A percentile compares a stretch with the other conserved stretches of the same genome.
Conservation (phyloP, 2,888 invertebrate species). For the Dicyrtoma fusca region DNA sequence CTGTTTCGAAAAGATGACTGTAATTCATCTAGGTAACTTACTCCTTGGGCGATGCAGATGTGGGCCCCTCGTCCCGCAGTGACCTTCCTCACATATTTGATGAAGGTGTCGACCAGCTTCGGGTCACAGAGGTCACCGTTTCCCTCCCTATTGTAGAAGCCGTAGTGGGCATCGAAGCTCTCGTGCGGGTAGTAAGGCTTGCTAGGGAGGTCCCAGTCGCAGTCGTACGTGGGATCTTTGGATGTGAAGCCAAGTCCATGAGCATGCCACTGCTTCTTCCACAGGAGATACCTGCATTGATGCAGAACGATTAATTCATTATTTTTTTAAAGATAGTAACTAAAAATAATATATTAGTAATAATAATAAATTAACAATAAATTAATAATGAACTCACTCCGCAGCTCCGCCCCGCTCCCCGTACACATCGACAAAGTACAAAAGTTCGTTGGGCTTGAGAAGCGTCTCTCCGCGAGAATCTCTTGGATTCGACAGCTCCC, state of each 20-base stretch:
- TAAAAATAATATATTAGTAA: neutral
- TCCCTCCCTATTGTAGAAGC: slow-evolving; percentile 64
- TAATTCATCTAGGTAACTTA: slow-evolving; percentile 64
- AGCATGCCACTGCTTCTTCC: slow-evolving; percentile 65
- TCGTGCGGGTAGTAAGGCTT: slow-evolving; percentile 70
- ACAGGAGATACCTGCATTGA: slow-evolving; percentile 69
- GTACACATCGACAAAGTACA: slow-evolving; percentile 96
- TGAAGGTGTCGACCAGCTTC: slow-evolving; percentile 78
- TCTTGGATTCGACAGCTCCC: slow-evolving; percentile 83
- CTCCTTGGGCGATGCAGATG: slow-evolving; percentile 97
- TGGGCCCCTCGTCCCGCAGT: slow-evolving; percentile 82
- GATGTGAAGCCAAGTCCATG: slow-evolving; percentile 97
- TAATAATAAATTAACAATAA: neutral
- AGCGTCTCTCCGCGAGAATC: slow-evolving; percentile 63
- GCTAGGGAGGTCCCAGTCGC: slow-evolving; percentile 66
- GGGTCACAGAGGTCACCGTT: slow-evolving; percentile 89
- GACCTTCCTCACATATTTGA: slow-evolving; percentile 72
- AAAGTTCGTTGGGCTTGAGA: slow-evolving; percentile 61
- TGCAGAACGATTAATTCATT: neutral
- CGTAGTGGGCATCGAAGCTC: slow-evolving; percentile 91
- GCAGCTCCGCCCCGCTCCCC: slow-evolving; percentile 96
- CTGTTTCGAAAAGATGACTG: neutral
- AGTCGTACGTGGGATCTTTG: slow-evolving; percentile 72
- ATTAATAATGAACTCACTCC: slow-evolving; percentile 69
- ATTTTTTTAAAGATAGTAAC: too few relatives aligned